phyloP scores from a whole-genome alignment of 2,113 vertebrate species.

The Amphiprion percula region DNA sequence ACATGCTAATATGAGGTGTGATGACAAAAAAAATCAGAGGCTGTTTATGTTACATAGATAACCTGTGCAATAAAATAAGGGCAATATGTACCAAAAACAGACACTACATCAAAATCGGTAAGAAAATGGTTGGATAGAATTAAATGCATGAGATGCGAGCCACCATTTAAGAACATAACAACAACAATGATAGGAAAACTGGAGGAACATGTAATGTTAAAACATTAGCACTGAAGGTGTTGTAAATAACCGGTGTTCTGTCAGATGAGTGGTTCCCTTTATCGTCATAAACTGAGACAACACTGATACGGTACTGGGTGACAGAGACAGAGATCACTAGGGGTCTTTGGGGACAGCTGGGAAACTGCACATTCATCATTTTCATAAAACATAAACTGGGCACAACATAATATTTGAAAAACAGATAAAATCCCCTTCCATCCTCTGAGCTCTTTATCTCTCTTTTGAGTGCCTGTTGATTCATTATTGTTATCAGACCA shows the following conservation, averaged over 20 bases:
- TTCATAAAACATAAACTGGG: constrained; percentile 58
- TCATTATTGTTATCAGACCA: constrained; percentile 72
- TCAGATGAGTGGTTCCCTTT: background rate
- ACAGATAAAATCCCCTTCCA: constrained; percentile 65
- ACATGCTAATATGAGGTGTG: too few species aligned
- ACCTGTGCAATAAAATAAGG: too few species aligned
- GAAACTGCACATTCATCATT: constrained; percentile 63
- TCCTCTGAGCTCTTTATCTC: constrained; percentile 44
- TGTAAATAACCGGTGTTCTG: background rate
- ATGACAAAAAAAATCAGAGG: too few species aligned
- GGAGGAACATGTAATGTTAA: too few species aligned
- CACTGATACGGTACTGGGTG: constrained; percentile 52
- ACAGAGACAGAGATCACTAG: background rate
- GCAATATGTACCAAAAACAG: too few species aligned
- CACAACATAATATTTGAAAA: constrained; percentile 74
- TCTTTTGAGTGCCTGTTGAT: constrained; percentile 47
- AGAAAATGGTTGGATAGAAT: too few species aligned
- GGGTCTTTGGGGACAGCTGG: constrained; percentile 52
- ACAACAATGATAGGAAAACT: too few species aligned
- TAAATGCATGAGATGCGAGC: too few species aligned
- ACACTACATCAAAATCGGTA: too few species aligned
- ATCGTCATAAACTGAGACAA: constrained; percentile 54
- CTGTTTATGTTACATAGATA: too few species aligned
- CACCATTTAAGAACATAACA: too few species aligned
- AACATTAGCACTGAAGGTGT: background rate